phyloP scores from a whole-genome alignment of 2,888 invertebrate genomes.

The Cantharis nigra region DNA sequence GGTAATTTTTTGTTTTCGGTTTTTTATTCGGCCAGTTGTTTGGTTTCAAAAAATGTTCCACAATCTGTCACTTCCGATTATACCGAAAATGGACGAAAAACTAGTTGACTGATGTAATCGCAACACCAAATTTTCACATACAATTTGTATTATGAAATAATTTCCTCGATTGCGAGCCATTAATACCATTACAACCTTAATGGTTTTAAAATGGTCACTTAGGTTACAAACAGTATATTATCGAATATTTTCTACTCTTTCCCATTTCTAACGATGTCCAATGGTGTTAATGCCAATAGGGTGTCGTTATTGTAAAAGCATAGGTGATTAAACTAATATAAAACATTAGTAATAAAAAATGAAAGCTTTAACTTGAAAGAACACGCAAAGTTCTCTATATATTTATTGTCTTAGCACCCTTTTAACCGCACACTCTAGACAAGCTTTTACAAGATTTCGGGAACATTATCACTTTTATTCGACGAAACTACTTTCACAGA shows the following conservation, averaged over 20 bases:
- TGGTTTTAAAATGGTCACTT: neutral
- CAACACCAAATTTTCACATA: neutral
- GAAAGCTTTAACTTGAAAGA: constrained; percentile 17
- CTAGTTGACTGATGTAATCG: neutral
- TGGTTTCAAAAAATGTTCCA: too few relatives aligned
- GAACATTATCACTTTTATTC: constrained; percentile 44
- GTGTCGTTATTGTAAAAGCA: constrained; percentile 3
- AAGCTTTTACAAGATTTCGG: constrained; percentile 37
- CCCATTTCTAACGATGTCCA: neutral
- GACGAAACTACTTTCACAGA: constrained; percentile 36
- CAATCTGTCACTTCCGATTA: neutral
- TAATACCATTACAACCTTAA: neutral
- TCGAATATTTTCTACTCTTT: neutral
- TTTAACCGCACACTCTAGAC: constrained; percentile 31
- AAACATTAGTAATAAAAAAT: constrained; percentile 24
- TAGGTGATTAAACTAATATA: constrained; percentile 16
- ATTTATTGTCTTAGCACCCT: constrained; percentile 35
- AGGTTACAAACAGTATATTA: neutral
- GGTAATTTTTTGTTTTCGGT: neutral
- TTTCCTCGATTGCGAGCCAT: neutral
- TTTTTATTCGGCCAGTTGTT: too few relatives aligned
- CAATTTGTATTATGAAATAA: neutral
- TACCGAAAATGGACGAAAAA: neutral
- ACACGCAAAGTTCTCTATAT: constrained; percentile 21
- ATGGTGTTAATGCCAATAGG: neutral